Conservation (phyloP, 2,888 invertebrate species). For the Neocrepidodera transversa region DNA sequence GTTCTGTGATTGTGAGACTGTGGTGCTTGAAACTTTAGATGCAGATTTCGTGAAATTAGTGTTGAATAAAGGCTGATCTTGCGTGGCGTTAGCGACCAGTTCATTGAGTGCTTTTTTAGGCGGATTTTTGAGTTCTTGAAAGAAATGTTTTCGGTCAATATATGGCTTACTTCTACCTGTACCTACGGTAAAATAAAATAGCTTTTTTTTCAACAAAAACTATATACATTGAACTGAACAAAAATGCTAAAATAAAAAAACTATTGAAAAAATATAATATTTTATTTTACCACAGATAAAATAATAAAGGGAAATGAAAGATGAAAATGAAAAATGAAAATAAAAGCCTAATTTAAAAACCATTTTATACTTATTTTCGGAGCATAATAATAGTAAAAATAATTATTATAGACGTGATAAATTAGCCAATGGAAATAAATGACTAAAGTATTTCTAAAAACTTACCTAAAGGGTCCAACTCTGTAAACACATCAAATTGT, state of each 20-base stretch:
- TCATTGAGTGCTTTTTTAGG: constrained; percentile 92
- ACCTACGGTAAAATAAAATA: constrained; percentile 62
- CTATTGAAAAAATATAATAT: constrained; percentile 41
- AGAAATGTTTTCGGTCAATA: constrained; percentile 95
- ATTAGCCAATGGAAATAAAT: background rate
- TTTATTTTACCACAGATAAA: constrained; percentile 55
- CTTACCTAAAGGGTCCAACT: constrained; percentile 90
- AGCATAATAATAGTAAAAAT: too few species aligned
- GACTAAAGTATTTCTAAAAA: background rate
- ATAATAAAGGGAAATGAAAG: constrained; percentile 15
- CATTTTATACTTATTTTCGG: too few species aligned
- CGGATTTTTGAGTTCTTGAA: constrained; percentile 94
- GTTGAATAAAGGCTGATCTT: constrained; percentile 38
- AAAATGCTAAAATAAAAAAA: constrained; percentile 38
- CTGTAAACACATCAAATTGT: constrained; percentile 87
- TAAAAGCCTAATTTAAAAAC: background rate
- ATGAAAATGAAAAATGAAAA: background rate
- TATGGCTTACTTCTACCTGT: constrained; percentile 91
- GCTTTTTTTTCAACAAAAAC: constrained; percentile 33
- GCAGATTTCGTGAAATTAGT: constrained; percentile 38
- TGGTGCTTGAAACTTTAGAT: constrained; percentile 27
- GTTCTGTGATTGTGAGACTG: constrained; percentile 37
- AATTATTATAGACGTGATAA: background rate
- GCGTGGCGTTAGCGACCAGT: constrained; percentile 63
- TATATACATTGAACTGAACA: constrained; percentile 35